Base-by-base conservation (phyloP, 2,113 vertebrate genomes). In the Candoia aspera region DNA sequence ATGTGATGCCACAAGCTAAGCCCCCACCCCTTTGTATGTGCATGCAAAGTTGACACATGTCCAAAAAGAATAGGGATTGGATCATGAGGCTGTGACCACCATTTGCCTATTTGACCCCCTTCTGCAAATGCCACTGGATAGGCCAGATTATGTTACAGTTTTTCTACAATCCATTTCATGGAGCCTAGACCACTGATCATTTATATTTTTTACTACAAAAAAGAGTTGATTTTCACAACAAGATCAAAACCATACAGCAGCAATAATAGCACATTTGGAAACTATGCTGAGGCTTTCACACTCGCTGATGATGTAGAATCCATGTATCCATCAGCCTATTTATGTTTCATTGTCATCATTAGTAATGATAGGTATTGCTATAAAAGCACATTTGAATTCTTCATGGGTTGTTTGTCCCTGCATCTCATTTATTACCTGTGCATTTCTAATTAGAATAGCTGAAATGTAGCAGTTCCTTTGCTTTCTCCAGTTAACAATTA, bases 321-420 rank as follows among this genome's bases (percentile, higher is more conserved):
- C 23, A 90, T 37, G 0, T 92, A 79, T 6, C 55, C 11, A 13
- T 88, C 0, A 0, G 90, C 46, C 24, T 91, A 59, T 85, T 90
- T 62, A 90, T 57, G n/a, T 91, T 89, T 92, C 93, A 84, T 85
- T 93, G 90, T 88, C 91, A 55, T 83, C 58, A 73, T 84, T 92
- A 92, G 88, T 90, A 91, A 91, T 87, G 93, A 46, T 49, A 49
- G 87, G 86, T 89, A 83, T 92, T 93, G 73, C 90, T 91, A 86
- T 94, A 95, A 94, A 17, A 95, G 88, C 60, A 94, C 93, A 94
- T 97, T 95, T 93, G 93, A 96, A 97, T 97, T 97, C 91, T 92
- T 62, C 79, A 94, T 83, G 94, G 89, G 68, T 86, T 93, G 53
- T 93, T 94, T 95, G 84, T 87, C 90, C 92, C 92, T 95, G 68